Evolutionary conservation across 2,888 invertebrate genomes (phyloP).

Genomic region (Acronicta alni): DNA sequence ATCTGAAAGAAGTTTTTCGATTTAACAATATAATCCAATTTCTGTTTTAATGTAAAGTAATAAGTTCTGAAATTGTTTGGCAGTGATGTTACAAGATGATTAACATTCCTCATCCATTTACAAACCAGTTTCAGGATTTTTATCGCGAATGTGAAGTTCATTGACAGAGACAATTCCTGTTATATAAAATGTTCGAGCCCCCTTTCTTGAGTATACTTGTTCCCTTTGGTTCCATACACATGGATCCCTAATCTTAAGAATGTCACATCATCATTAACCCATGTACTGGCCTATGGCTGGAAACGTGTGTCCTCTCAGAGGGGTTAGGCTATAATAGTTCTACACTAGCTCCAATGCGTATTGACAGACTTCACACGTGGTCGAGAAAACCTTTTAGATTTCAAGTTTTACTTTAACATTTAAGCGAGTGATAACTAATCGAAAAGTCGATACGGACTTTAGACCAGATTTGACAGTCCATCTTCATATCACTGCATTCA

Average conservation of each 20-base stretch:
- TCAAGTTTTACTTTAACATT: no score
- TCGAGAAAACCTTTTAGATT: no score
- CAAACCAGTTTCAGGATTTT: slow-evolving; percentile 57
- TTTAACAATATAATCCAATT: slow-evolving; percentile 4
- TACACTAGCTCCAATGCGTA: no score
- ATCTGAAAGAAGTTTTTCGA: slow-evolving; percentile 3
- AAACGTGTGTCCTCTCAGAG: no score
- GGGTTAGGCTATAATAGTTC: no score
- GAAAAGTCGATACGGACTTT: no score
- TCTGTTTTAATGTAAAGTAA: background rate
- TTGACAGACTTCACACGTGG: no score
- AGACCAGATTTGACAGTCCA: no score
- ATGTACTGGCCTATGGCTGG: no score
- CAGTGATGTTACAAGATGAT: slow-evolving; percentile 21
- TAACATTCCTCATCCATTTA: slow-evolving; percentile 54
- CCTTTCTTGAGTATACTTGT: background rate
- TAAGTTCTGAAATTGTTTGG: slow-evolving; percentile 21
- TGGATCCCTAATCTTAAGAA: background rate
- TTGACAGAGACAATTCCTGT: slow-evolving; percentile 44
- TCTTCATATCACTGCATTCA: no score
- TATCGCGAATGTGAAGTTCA: slow-evolving; percentile 54
- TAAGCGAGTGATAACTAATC: no score
- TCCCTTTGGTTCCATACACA: background rate
- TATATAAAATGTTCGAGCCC: slow-evolving; percentile 12
- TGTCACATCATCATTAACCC: no score